A percentile compares a stretch with the other conserved stretches of the same genome.
Evolutionary conservation across 2,113 vertebrate genomes (phyloP).

Genomic region (Orcinus orca): DNA sequence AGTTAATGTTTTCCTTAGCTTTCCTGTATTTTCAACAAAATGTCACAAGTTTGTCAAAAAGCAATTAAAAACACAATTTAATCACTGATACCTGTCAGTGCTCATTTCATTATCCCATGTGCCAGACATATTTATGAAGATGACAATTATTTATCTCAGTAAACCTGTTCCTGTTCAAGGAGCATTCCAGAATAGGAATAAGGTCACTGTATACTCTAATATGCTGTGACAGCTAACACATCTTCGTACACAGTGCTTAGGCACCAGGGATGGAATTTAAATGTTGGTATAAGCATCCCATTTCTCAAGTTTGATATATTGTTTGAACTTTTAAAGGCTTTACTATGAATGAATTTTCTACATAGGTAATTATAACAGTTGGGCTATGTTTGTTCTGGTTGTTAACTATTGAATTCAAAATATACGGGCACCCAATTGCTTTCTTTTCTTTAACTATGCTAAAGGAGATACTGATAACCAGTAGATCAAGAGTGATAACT

Average conservation of each 20-base stretch:
- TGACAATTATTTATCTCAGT: conserved; percentile 35
- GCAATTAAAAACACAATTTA: conserved; percentile 60
- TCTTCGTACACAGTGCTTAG: not conserved
- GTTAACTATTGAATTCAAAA: conserved; percentile 35
- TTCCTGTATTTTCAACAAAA: not conserved
- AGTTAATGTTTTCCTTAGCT: not conserved
- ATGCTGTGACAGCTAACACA: not conserved
- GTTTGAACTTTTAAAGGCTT: not conserved
- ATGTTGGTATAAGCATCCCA: not conserved
- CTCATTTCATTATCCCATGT: conserved; percentile 60
- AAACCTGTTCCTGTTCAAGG: conserved; percentile 51
- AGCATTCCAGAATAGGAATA: not conserved
- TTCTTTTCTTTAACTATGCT: not conserved
- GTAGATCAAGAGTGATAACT: not conserved
- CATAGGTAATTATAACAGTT: not conserved
- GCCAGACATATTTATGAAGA: conserved; percentile 32
- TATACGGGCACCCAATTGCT: not conserved
- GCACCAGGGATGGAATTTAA: not conserved
- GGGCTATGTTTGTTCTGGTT: not conserved
- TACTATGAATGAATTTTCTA: not conserved
- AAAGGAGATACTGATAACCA: not conserved
- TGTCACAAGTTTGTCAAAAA: conserved; percentile 49
- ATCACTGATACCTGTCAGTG: conserved; percentile 35
- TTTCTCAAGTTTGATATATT: conserved; percentile 29
- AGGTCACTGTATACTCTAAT: conserved; percentile 15